A percentile compares a stretch with the other conserved stretches of the same genome.
phyloP scores from a whole-genome alignment of 2,797 vertebrate genomes.

The Lepilemur septentrionalis region DNA sequence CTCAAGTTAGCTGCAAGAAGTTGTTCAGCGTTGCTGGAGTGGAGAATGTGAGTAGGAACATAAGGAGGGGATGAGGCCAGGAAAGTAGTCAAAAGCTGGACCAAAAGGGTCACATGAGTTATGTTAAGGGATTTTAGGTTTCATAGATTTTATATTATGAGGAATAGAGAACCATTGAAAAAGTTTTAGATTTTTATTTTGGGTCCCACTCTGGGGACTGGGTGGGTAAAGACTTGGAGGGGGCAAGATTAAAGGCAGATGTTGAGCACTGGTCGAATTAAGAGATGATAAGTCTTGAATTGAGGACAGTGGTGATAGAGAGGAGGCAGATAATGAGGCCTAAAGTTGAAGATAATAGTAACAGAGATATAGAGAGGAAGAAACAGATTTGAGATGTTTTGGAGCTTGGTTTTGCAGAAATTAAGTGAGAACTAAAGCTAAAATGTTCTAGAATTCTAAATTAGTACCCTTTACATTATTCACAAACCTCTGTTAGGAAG shows the following conservation, averaged over 20 bases:
- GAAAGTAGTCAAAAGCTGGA: not conserved
- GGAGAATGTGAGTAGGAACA: not conserved
- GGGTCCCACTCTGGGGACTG: not conserved
- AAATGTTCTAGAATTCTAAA: not conserved
- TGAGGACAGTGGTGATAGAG: not conserved
- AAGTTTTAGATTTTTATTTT: slow-evolving; percentile 12
- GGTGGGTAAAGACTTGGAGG: not conserved
- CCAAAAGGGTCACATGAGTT: not conserved
- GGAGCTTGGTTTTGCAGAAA: not conserved
- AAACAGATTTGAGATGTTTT: not conserved
- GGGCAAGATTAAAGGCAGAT: not conserved
- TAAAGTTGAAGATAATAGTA: not conserved
- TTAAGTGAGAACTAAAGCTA: not conserved
- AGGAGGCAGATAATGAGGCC: not conserved
- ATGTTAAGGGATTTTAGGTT: not conserved
- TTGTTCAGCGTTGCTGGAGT: not conserved
- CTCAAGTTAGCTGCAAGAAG: not conserved
- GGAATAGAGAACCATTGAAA: not conserved
- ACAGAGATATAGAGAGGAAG: not conserved
- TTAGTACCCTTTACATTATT: not conserved
- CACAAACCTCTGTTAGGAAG: not conserved
- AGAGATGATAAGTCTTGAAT: not conserved
- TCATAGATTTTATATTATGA: not conserved
- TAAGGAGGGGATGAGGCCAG: not conserved
- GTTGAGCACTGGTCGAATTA: not conserved